Percentiles rank a stretch among this genome's conserved stretches.
Evolutionary conservation across 2,888 invertebrate species (phyloP).

Genomic region (Saturnia japonica): DNA sequence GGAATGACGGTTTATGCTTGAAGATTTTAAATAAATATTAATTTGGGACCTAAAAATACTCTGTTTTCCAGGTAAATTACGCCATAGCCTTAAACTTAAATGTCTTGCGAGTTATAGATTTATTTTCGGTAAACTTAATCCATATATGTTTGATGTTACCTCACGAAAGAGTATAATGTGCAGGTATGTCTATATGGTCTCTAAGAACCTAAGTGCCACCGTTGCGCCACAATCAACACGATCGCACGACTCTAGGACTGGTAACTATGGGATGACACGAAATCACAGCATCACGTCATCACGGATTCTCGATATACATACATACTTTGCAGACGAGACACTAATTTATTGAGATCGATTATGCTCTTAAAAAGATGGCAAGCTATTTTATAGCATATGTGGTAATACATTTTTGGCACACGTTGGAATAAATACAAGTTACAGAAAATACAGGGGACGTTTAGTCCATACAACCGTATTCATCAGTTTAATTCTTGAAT

Average conservation of each 20-base stretch:
- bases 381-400: neutral
- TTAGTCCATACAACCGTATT: too few species aligned
- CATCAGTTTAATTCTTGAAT: too few species aligned
- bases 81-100: too few species aligned
- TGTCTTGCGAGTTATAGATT: too few species aligned
- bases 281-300: constrained; percentile 46
- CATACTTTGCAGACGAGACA: constrained; percentile 26
- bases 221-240: constrained; percentile 41
- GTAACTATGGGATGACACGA: constrained; percentile 54
- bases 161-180: neutral
- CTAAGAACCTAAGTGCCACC: constrained; percentile 29
- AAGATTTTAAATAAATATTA: too few species aligned
- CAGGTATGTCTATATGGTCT: constrained; percentile 15
- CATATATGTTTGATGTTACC: neutral
- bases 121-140: neutral
- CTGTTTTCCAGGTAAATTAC: too few species aligned
- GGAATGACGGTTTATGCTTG: too few species aligned
- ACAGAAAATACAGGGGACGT: too few species aligned
- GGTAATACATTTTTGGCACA: neutral
- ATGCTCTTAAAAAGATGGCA: constrained; percentile 1
- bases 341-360: constrained; percentile 20
- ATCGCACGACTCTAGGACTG: constrained; percentile 45
- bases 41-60: too few species aligned
- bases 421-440: neutral
- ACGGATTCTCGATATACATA: constrained; percentile 49